Conservation (phyloP, 2,797 vertebrate genomes). For the Lagodon rhomboides region DNA sequence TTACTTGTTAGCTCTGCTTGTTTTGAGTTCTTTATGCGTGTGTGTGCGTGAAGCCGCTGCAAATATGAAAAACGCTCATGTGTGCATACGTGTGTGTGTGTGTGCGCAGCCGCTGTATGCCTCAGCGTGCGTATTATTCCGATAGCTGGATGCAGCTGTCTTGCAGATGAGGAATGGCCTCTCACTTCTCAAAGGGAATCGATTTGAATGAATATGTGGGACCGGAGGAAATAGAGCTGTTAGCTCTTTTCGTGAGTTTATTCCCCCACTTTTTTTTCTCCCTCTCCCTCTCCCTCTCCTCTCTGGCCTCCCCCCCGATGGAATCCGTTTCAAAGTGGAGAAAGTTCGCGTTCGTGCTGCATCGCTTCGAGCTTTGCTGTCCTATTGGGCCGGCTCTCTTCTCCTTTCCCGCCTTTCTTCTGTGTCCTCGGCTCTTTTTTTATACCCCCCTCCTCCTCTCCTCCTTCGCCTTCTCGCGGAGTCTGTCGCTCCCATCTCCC, state of each 20-base stretch:
- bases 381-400: not conserved
- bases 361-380: constrained; percentile 6
- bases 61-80: constrained; percentile 35
- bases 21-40: constrained; percentile 28
- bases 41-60: constrained; percentile 23
- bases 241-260: constrained; percentile 48
- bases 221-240: constrained; percentile 66
- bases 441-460: too few species aligned
- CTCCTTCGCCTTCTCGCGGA: not conserved
- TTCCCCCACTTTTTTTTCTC: constrained; percentile 6
- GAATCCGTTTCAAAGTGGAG: constrained; percentile 17
- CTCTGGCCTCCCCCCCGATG: constrained; percentile 25
- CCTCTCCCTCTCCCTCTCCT: constrained; percentile 21
- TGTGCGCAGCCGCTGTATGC: constrained; percentile 3
- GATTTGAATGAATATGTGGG: constrained; percentile 72
- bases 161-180: constrained; percentile 74
- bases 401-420: not conserved
- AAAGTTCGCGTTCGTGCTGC: constrained; percentile 33
- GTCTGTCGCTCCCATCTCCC: not conserved
- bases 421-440: not conserved
- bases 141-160: constrained; percentile 65
- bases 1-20: constrained; percentile 41
- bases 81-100: not conserved
- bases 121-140: constrained; percentile 49
- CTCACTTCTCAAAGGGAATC: constrained; percentile 72